A percentile compares a stretch with the other conserved stretches of the same genome.
These are phyloP conservation scores for Charina bottae DNA, from an alignment of 2,113 vertebrate species.

Conservation along the genomic window DNA sequence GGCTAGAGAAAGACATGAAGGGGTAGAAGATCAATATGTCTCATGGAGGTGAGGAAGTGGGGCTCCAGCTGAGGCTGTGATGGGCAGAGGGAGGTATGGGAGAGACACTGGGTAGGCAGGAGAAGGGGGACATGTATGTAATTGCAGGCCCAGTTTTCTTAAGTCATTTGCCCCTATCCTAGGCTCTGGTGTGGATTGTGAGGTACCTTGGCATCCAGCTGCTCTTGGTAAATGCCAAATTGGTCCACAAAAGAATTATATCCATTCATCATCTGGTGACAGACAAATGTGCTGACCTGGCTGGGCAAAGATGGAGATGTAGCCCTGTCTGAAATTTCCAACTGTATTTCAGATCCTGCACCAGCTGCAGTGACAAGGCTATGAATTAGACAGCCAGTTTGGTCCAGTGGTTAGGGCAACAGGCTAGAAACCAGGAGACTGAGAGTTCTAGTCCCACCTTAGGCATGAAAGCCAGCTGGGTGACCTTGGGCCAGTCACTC, in stretches of 20 bases:
- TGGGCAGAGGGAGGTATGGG: not conserved
- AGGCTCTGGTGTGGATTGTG: not conserved
- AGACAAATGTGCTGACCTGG: not conserved
- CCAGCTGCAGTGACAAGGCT: not conserved
- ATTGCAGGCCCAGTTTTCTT: not conserved
- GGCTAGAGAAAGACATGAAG: not conserved
- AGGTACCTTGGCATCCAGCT: too few species aligned
- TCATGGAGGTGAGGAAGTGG: not conserved
- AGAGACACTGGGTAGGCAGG: not conserved
- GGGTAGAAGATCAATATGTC: not conserved
- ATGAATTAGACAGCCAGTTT: not conserved
- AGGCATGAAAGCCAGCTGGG: too few species aligned
- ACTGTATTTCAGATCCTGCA: not conserved
- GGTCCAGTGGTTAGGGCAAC: too few species aligned
- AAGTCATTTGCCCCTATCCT: not conserved
- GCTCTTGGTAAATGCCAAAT: not conserved
- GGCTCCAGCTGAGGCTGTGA: not conserved
- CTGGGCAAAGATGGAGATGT: not conserved
- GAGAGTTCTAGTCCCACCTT: too few species aligned
- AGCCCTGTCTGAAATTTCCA: not conserved
- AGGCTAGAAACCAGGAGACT: too few species aligned
- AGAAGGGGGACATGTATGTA: not conserved
- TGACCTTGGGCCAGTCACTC: too few species aligned
- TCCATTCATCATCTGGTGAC: not conserved
- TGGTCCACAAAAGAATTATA: not conserved